These are phyloP conservation scores for Reinhardtius hippoglossoides DNA, from an alignment of 2,113 vertebrate genomes.

Conservation along the genomic window DNA sequence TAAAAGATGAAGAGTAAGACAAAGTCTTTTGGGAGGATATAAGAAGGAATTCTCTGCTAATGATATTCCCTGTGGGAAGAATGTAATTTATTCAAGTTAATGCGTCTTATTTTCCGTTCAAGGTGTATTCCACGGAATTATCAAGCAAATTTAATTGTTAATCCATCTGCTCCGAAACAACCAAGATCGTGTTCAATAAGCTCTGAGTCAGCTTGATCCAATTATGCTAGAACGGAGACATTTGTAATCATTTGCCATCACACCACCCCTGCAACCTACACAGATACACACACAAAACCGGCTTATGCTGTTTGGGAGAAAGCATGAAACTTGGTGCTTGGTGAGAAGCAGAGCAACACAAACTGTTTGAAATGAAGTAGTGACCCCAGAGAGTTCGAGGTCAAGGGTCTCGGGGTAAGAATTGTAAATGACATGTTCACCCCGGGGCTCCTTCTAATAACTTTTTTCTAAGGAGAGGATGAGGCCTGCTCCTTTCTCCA, in stretches of 20 bases:
- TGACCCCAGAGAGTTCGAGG: constrained; percentile 74
- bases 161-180: constrained; percentile 81
- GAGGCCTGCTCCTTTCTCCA: constrained; percentile 76
- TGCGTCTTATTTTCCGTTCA: constrained; percentile 76
- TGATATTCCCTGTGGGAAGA: constrained; percentile 76
- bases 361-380: constrained; percentile 76
- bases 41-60: constrained; percentile 73
- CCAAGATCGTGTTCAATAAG: constrained; percentile 80
- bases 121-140: constrained; percentile 77
- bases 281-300: constrained; percentile 62
- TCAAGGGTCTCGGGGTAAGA: constrained; percentile 75
- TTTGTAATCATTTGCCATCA: constrained; percentile 81
- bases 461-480: constrained; percentile 66
- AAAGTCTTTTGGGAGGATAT: constrained; percentile 73
- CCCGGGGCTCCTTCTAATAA: constrained; percentile 78
- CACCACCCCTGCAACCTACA: constrained; percentile 67
- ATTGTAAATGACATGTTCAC: constrained; percentile 81
- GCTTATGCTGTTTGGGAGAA: constrained; percentile 62
- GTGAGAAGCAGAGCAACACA: constrained; percentile 61
- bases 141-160: constrained; percentile 82
- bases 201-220: constrained; percentile 83
- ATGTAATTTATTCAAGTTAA: constrained; percentile 77
- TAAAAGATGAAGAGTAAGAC: constrained; percentile 68
- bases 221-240: constrained; percentile 80
- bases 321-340: constrained; percentile 70